Evolutionary conservation across 2,113 vertebrate genomes (phyloP).

Genomic region (Hydrochoerus hydrochaeris): DNA sequence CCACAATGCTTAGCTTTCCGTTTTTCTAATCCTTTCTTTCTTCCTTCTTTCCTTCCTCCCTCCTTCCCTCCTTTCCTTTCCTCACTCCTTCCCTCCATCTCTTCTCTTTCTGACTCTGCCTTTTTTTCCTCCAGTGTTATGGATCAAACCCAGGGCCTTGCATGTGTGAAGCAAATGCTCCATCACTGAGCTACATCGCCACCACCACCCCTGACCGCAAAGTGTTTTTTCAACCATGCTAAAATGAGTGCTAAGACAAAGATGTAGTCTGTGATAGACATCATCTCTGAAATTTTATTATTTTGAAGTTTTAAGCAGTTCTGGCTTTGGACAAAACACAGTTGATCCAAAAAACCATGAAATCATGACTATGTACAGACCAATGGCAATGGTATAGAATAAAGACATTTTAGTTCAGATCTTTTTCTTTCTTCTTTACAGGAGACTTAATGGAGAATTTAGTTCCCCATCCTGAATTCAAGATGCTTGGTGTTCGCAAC

Average conservation of each 20-base stretch:
- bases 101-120: too few species aligned
- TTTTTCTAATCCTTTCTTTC: neutral
- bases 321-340: conserved; percentile 5
- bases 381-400: neutral
- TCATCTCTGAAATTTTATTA: conserved; percentile 44
- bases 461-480: conserved; percentile 95
- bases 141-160: neutral
- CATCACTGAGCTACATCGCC: neutral
- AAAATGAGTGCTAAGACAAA: neutral
- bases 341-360: conserved; percentile 21
- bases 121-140: too few species aligned
- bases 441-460: conserved; percentile 93
- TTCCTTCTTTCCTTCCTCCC: neutral
- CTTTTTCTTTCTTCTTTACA: conserved; percentile 79
- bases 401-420: neutral
- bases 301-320: conserved; percentile 53
- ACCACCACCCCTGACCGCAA: neutral
- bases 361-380: neutral
- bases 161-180: too few species aligned
- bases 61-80: too few species aligned
- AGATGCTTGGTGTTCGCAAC: conserved; percentile 92
- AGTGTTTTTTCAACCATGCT: conserved; percentile 5
- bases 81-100: too few species aligned
- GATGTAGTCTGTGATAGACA: neutral
- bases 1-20: neutral